Percentiles rank a stretch among this genome's conserved stretches.
Conservation (phyloP, 2,888 invertebrate genomes). For the Norana najaformis region DNA sequence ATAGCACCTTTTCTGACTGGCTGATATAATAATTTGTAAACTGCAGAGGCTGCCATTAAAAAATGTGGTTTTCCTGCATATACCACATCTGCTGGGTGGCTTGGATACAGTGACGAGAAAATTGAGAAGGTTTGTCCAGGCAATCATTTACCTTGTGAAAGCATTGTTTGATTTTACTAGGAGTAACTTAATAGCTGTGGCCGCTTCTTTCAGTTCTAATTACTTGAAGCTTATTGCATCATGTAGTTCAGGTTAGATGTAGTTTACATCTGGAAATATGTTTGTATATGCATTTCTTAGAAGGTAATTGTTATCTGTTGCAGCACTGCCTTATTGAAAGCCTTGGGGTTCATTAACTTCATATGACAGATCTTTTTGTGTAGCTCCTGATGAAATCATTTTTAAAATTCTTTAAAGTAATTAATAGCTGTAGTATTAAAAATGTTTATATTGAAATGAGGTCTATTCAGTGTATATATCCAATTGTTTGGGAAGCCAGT, state of each 20-base stretch:
- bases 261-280: neutral
- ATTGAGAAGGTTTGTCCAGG: conserved; percentile 66
- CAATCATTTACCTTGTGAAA: neutral
- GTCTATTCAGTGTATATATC: neutral
- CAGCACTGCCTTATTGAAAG: neutral
- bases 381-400: neutral
- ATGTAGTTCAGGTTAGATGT: no score
- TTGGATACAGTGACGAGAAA: conserved; percentile 80
- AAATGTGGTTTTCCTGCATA: conserved; percentile 81
- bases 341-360: neutral
- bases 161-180: neutral
- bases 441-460: neutral
- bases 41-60: conserved; percentile 68
- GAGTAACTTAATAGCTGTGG: no score
- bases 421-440: neutral
- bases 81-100: conserved; percentile 80
- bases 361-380: neutral
- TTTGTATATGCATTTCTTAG: neutral
- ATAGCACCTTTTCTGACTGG: neutral
- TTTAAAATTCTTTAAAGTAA: neutral
- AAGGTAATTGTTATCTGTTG: neutral
- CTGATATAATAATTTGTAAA: neutral
- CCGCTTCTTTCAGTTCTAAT: no score
- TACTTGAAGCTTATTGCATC: no score
- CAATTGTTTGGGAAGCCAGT: neutral